phyloP scores from a whole-genome alignment of 2,113 vertebrate genomes.

The Eudyptes chrysolophus region DNA sequence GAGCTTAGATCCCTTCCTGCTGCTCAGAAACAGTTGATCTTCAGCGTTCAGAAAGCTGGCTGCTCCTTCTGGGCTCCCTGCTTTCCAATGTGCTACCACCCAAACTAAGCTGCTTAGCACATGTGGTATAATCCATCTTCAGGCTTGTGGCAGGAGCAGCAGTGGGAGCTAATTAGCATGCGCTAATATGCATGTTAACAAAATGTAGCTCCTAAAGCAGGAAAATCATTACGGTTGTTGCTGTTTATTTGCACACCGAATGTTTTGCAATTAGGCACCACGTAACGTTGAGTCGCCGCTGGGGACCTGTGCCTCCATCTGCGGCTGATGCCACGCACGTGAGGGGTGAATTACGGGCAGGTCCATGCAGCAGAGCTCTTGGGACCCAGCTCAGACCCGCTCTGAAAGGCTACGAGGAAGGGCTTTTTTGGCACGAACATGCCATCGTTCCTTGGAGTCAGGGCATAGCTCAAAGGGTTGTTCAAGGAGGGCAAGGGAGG shows the following conservation, averaged over 20 bases:
- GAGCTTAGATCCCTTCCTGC: not conserved
- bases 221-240: not conserved
- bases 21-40: not conserved
- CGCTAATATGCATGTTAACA: not conserved
- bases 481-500: not conserved
- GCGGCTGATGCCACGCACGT: accelerated
- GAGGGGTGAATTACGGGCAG: not conserved
- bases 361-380: not conserved
- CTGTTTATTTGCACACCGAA: not conserved
- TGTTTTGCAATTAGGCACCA: not conserved
- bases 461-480: not conserved
- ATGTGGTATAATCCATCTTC: not conserved
- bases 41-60: not conserved
- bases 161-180: not conserved
- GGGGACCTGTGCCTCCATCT: not conserved
- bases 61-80: not conserved
- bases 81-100: not conserved
- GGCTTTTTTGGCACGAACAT: accelerated
- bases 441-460: accelerated
- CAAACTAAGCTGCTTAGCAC: not conserved
- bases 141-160: not conserved
- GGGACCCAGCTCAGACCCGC: not conserved
- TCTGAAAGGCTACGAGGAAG: not conserved
- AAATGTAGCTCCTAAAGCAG: not conserved
- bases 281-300: accelerated